Percentiles rank a stretch among this genome's conserved stretches.
phyloP scores from a whole-genome alignment of 1,140 invertebrate species.

The Achroia grisella region DNA sequence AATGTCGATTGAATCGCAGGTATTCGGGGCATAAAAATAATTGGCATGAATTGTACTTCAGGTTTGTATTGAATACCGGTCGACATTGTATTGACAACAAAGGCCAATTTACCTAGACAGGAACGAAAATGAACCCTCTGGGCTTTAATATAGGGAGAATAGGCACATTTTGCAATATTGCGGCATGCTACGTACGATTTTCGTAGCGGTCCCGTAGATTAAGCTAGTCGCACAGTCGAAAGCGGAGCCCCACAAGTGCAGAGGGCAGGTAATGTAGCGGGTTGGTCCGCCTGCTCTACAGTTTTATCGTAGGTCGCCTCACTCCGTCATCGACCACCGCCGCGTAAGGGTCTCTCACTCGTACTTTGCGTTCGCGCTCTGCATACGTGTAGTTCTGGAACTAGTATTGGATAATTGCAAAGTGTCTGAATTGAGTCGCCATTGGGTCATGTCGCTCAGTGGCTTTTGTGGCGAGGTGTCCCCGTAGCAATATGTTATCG shows the following conservation, averaged over 20 bases:
- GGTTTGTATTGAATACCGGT: too few species aligned
- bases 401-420: too few species aligned
- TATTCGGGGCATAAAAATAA: too few species aligned
- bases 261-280: conserved; percentile 18
- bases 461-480: conserved; percentile 10
- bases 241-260: conserved; percentile 60
- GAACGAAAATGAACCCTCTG: conserved; percentile 7
- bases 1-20: too few species aligned
- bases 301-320: conserved; percentile 11
- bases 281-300: conserved; percentile 4
- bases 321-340: conserved; percentile 32
- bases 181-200: conserved; percentile 2
- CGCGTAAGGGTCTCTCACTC: neutral
- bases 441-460: neutral
- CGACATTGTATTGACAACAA: too few species aligned
- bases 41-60: too few species aligned
- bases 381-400: too few species aligned
- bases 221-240: too few species aligned
- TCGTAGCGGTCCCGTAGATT: conserved; percentile 39
- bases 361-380: neutral
- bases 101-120: too few species aligned
- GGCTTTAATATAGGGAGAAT: neutral
- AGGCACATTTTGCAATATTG: neutral
- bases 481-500: conserved; percentile 10
- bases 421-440: too few species aligned